phyloP scores from a whole-genome alignment of 2,113 vertebrate genomes.

The Circaetus cinerascens region DNA sequence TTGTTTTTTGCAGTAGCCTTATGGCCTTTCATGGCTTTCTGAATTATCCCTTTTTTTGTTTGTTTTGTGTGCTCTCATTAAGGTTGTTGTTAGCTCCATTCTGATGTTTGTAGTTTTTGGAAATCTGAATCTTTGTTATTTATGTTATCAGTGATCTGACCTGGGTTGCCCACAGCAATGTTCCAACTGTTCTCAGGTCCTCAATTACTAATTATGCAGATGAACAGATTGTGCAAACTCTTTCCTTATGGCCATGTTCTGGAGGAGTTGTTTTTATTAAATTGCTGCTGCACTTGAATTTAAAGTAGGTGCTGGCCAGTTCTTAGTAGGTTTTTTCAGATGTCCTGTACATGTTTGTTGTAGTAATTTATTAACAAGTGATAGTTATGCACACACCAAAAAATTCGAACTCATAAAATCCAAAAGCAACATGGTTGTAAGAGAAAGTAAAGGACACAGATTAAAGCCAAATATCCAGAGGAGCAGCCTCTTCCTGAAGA shows the following conservation, averaged over 20 bases:
- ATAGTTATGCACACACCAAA: neutral
- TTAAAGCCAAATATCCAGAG: neutral
- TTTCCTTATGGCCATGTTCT: constrained; percentile 79
- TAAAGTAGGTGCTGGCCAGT: constrained; percentile 58
- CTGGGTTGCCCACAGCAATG: constrained; percentile 72
- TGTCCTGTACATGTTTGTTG: neutral
- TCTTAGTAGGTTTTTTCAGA: neutral
- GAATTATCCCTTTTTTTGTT: constrained; percentile 63
- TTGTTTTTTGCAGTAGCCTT: neutral
- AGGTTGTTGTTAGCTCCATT: constrained; percentile 64
- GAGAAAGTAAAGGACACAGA: neutral
- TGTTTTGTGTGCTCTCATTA: constrained; percentile 70
- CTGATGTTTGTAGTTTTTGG: constrained; percentile 71
- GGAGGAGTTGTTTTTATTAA: constrained; percentile 71
- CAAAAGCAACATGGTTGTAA: neutral
- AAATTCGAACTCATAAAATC: neutral
- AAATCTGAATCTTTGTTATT: constrained; percentile 79
- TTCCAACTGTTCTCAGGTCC: constrained; percentile 80
- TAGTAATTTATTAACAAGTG: neutral
- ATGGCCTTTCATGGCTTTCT: constrained; percentile 4
- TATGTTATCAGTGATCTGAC: constrained; percentile 77
- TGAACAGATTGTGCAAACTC: constrained; percentile 80
- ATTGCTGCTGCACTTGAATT: constrained; percentile 68
- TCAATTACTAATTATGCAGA: constrained; percentile 81
- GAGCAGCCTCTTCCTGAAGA: neutral